Conservation (phyloP, 2,888 invertebrate species). For the Lepidocyrtoides sp. region DNA sequence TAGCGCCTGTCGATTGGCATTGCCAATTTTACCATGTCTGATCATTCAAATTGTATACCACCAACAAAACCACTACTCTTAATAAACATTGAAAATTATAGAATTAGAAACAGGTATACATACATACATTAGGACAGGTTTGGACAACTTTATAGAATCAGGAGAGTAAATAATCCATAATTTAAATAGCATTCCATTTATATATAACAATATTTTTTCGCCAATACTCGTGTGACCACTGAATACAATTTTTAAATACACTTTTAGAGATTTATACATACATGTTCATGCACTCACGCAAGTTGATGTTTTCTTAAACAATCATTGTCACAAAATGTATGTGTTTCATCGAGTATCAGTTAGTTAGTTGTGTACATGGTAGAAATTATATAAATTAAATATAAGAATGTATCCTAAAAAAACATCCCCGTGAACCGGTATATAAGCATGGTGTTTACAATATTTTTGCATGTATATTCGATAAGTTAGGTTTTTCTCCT, state of each 20-base stretch:
- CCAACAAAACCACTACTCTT: too few species aligned
- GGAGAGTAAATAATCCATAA: too few species aligned
- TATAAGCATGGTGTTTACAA: conserved; percentile 61
- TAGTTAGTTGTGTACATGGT: not conserved
- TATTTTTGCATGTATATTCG: conserved; percentile 49
- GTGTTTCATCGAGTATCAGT: conserved; percentile 41
- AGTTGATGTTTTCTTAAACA: not conserved
- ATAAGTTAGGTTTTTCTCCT: conserved; percentile 31
- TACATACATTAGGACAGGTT: too few species aligned
- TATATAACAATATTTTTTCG: not conserved
- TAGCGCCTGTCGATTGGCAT: too few species aligned
- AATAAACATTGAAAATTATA: too few species aligned
- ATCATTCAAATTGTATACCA: too few species aligned
- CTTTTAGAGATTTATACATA: not conserved
- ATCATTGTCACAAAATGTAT: conserved; percentile 44
- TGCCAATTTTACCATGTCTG: too few species aligned
- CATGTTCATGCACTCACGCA: not conserved
- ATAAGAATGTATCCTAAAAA: conserved; percentile 23
- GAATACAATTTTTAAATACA: not conserved
- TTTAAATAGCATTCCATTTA: conserved; percentile 6
- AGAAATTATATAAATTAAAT: not conserved
- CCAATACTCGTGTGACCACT: not conserved
- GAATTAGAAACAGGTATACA: too few species aligned
- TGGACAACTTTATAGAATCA: too few species aligned
- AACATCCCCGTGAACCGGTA: conserved; percentile 43